phyloP scores from a whole-genome alignment of 2,888 invertebrate species.

The Parnassius orleans region DNA sequence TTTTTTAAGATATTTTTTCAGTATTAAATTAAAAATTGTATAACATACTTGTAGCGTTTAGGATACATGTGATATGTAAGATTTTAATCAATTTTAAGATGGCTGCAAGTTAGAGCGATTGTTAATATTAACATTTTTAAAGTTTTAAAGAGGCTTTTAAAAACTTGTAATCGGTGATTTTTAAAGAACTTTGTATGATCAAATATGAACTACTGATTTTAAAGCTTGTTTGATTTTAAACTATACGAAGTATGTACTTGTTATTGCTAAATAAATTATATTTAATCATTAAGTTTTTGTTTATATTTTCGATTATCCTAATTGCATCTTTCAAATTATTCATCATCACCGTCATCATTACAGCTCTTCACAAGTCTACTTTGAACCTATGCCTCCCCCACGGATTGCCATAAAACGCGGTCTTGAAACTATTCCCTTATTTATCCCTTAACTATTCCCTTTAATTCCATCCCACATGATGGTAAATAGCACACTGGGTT shows the following conservation, averaged over 20 bases:
- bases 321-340: too few relatives aligned
- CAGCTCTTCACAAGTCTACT: too few relatives aligned
- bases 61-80: constrained; percentile 45
- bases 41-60: not conserved
- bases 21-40: not conserved
- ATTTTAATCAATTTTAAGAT: constrained; percentile 61
- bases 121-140: constrained; percentile 31
- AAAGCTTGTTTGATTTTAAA: constrained; percentile 66
- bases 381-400: too few relatives aligned
- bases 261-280: constrained; percentile 42
- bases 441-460: too few relatives aligned
- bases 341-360: too few relatives aligned
- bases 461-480: too few relatives aligned
- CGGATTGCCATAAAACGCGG: too few relatives aligned
- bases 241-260: constrained; percentile 46
- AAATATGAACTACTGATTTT: constrained; percentile 39
- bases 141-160: constrained; percentile 46
- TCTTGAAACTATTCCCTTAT: too few relatives aligned
- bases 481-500: too few relatives aligned
- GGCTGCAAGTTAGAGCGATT: constrained; percentile 41
- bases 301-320: not conserved
- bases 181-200: constrained; percentile 48
- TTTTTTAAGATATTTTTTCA: not conserved
- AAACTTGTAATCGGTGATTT: constrained; percentile 51
- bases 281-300: constrained; percentile 26